Base-by-base conservation (phyloP, 1,140 invertebrate species). In the Cryptotermes secundus region DNA sequence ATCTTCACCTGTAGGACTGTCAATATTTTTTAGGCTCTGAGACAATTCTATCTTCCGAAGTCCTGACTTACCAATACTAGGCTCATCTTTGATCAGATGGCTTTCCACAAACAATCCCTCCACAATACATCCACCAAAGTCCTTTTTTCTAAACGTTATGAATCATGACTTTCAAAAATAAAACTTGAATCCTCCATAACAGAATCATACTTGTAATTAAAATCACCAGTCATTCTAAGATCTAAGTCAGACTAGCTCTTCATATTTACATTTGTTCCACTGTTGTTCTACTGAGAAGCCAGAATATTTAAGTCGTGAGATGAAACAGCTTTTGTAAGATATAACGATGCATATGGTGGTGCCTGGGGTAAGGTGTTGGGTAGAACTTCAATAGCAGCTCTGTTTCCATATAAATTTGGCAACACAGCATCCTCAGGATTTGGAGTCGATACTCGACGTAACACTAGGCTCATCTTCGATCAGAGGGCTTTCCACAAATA, bases 41-140 rank as follows among this genome's bases (percentile, higher is more conserved):
- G 83, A 59, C 36, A 83, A 45, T 59, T 59, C 34, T 59, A 83
- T 83, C 38, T 83, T 83, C 10, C 83, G 53, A 65, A 83, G 83
- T 14, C 59, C 72, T 26, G 83, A 72, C 3, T 9, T 72, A 36
- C 19, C 34, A 35, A 7, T 16, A 22, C 22, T 36, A 79, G 35
- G 49, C 59, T 34, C 26, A 49, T 80, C 53, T 42, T 80, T 84
- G 16, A 80, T 83, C 6, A 22, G 26, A 24, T n/a, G 84, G 36
- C 84, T 85, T 65, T 85, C 84, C 7, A 85, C 59, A 85, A 85
- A 85, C 16, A 85, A 53, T 22, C 84, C 84, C 83, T 85, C 82
- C 16, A 85, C 83, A 36, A 85, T 49, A 79, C 82, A 53, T 83
- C 59, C 79, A 34, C 80, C 84, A 26, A 65, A 65, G n/a, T 49